Base-by-base conservation (phyloP, 2,113 vertebrate species). In the Progne subis region DNA sequence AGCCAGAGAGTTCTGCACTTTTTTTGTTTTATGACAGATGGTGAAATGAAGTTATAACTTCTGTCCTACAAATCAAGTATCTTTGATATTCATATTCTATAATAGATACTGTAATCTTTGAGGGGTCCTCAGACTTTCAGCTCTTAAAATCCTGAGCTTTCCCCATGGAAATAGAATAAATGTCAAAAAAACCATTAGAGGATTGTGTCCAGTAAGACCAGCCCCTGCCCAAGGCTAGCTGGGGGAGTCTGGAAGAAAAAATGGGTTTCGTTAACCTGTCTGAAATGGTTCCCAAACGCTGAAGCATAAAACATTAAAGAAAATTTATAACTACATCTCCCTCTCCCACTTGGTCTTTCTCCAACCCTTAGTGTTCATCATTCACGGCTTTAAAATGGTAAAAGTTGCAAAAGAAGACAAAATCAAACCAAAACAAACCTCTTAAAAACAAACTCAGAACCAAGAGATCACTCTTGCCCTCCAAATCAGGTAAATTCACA, bases 401-500 rank as follows among this genome's bases (percentile, higher is more conserved):
- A 78, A 32, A 49, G n/a, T 31, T 84, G 23, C 39, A 94, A 91
- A 85, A 11, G 37, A n/a, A 61, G 56, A 56, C 25, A 71, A 94
- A 91, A 95, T 46, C 31, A 71, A 83, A 93, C 21, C 32, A 75
- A 94, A 93, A 16, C 43, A 83, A 86, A 88, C 17, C 3, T 75
- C 57, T 74, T 78, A 50, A 74, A 92, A 92, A 25, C 21, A 71
- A 81, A 44, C n/a, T 92, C 44, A 68, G 16, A 55, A 83, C 52
- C 52, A 68, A 68, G 49, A 78, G 18, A 49, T 76, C 16, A 31
- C 57, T 83, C 72, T 46, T 82, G 49, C 47, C 57, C 44, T 93
- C n/a, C 37, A 65, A 81, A 92, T 68, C 72, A 82, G 92, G 86
- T 57, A 71, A 94, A 92, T 88, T 90, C 64, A 75, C 41, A 81